Evolutionary conservation across 37 sponge, comb jelly and placozoan genomes (phyloP).

Genomic region (Sycon ciliatum): DNA sequence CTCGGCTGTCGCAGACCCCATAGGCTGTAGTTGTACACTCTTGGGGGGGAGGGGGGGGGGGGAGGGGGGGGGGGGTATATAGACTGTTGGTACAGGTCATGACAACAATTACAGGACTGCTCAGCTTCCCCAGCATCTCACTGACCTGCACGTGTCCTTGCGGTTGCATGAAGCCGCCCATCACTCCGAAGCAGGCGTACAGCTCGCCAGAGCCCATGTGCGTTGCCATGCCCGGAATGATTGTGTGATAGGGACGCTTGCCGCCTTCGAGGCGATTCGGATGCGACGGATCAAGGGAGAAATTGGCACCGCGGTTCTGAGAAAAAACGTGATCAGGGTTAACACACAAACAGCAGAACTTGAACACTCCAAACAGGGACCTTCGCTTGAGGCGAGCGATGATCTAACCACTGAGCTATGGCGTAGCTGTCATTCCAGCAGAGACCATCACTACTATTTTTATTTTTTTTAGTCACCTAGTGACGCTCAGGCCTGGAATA

Average conservation of each 20-base stretch:
- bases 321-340: not conserved
- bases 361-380: no score
- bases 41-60: not conserved
- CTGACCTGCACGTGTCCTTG: slow-evolving; percentile 91
- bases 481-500: no score
- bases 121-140: not conserved
- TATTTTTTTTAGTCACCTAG: not conserved
- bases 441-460: not conserved
- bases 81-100: not conserved
- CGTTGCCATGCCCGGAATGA: slow-evolving; percentile 85
- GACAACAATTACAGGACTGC: not conserved
- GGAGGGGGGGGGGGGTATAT: not conserved
- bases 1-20: no score
- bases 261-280: slow-evolving; percentile 58
- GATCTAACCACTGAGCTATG: no score
- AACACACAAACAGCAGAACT: no score
- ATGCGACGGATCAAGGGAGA: slow-evolving; percentile 58
- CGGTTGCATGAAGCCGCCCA: slow-evolving; percentile 88
- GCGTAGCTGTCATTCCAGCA: no score
- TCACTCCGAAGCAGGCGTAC: slow-evolving; percentile 68
- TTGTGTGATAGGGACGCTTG: slow-evolving; percentile 78
- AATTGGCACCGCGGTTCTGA: slow-evolving; percentile 72
- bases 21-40: no score
- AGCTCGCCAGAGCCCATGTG: slow-evolving; percentile 45
- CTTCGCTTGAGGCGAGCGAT: no score